phyloP scores from a whole-genome alignment of 2,113 vertebrate genomes.

The Ranitomeya imitator region DNA sequence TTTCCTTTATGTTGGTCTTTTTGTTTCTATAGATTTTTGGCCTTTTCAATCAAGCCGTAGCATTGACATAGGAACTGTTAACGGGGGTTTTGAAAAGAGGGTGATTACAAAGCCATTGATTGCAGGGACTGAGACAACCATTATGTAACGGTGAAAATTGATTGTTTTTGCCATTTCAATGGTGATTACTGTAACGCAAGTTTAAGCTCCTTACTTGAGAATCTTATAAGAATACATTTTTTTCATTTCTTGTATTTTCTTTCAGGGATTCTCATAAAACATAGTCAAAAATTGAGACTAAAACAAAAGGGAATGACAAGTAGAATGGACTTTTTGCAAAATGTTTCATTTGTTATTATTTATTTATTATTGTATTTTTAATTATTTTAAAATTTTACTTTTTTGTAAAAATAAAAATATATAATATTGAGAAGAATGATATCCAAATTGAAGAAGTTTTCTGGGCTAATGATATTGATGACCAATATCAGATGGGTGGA shows the following conservation, averaged over 20 bases:
- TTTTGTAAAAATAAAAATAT: too few relatives aligned
- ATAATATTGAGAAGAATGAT: too few relatives aligned
- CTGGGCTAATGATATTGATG: too few relatives aligned
- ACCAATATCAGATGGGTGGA: too few relatives aligned
- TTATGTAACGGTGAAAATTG: constrained; percentile 46
- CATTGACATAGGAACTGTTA: constrained; percentile 39
- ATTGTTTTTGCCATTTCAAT: constrained; percentile 44
- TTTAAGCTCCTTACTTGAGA: background rate
- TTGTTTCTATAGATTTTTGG: constrained; percentile 1
- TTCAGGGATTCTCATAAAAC: background rate
- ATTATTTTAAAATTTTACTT: too few relatives aligned
- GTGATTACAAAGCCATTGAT: constrained; percentile 40
- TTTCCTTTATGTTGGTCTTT: constrained; percentile 7
- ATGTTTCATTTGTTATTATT: too few relatives aligned
- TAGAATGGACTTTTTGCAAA: too few relatives aligned
- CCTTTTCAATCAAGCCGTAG: constrained; percentile 40
- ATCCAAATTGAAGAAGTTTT: too few relatives aligned
- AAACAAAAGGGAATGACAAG: background rate
- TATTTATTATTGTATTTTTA: too few relatives aligned
- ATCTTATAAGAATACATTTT: constrained; percentile 2
- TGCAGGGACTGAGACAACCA: constrained; percentile 39
- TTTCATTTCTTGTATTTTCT: background rate
- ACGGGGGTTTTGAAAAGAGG: background rate
- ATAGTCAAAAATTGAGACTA: background rate
- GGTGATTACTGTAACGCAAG: constrained; percentile 32